Base-by-base conservation (phyloP, 2,113 vertebrate genomes). In the Pelobates fuscus region DNA sequence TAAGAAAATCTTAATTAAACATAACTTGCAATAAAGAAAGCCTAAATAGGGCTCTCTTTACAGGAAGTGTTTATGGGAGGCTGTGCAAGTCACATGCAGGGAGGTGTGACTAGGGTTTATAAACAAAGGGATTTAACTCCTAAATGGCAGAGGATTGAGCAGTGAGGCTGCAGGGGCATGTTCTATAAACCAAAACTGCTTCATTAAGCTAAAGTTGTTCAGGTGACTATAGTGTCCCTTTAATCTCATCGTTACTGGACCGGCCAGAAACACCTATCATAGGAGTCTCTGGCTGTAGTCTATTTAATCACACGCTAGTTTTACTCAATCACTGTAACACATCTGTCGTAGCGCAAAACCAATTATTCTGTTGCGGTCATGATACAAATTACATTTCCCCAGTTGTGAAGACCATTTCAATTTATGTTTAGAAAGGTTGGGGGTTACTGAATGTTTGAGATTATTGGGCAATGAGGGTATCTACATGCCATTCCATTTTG, bases 231-330 rank as follows among this genome's bases (percentile, higher is more conserved):
- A n/a, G n/a, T n/a, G n/a, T n/a, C n/a, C n/a, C n/a, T n/a, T n/a
- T n/a, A 71, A 78, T 72, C 52, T 32, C 23, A 43, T 26, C 8
- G 37, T 20, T 67, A 30, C 71, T 46, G 23, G 32, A 43, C 11
- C 23, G 37, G 30, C 32, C 21, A 20, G 24, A 43, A 23, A 43
- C 23, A 65, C 21, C 6, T n/a, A 29, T 18, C 15, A 44, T 21
- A 29, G 24, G 21, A 12, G 44, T 23, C 49, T 41, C 32, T 27
- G 14, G 52, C 37, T 18, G 27, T 2, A 1, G 12, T 29, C 44
- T 27, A 60, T 60, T 65, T 64, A 73, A 37, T 24, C 17, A 2
- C n/a, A 43, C 23, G 32, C 25, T 64, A 52, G 46, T 55, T 73
- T 64, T 73, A 29, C 20, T 32, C 30, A 4, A 41, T 70, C 26